These are phyloP conservation scores for Agrypnia vestita DNA, from an alignment of 1,140 invertebrate genomes.

Conservation along the genomic window DNA sequence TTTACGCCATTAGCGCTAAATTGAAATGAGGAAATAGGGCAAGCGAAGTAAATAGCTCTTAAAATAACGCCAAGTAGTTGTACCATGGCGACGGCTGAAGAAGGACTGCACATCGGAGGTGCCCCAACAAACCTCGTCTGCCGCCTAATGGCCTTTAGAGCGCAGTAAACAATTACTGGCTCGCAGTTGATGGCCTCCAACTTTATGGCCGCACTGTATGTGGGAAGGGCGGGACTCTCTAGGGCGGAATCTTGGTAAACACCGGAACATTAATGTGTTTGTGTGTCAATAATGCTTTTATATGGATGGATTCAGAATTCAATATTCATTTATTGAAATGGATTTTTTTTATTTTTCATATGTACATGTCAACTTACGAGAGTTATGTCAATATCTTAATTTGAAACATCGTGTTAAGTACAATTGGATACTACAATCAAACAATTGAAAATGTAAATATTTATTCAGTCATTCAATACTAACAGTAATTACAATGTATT, in stretches of 20 bases:
- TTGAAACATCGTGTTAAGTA: no score
- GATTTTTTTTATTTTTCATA: no score
- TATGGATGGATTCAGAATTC: constrained; percentile 7
- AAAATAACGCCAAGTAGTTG: constrained; percentile 4
- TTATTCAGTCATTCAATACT: no score
- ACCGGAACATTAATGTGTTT: constrained; percentile 27
- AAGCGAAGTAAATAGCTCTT: constrained; percentile 19
- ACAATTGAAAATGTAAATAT: no score
- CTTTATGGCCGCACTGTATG: constrained; percentile 55
- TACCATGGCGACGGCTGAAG: not conserved
- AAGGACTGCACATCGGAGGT: constrained; percentile 20
- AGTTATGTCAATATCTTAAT: no score
- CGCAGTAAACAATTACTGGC: constrained; percentile 61
- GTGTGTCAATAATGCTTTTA: constrained; percentile 32
- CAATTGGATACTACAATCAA: no score
- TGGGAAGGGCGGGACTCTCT: constrained; percentile 30
- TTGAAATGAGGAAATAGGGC: constrained; percentile 17
- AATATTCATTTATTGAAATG: not conserved
- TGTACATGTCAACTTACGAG: no score
- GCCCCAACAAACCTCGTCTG: constrained; percentile 52
- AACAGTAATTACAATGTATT: no score
- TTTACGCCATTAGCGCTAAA: constrained; percentile 6
- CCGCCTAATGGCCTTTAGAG: constrained; percentile 60
- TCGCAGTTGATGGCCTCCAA: constrained; percentile 57
- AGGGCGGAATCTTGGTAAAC: constrained; percentile 34